Conservation (phyloP, 2,797 vertebrate genomes). For the Microcaecilia unicolor region DNA sequence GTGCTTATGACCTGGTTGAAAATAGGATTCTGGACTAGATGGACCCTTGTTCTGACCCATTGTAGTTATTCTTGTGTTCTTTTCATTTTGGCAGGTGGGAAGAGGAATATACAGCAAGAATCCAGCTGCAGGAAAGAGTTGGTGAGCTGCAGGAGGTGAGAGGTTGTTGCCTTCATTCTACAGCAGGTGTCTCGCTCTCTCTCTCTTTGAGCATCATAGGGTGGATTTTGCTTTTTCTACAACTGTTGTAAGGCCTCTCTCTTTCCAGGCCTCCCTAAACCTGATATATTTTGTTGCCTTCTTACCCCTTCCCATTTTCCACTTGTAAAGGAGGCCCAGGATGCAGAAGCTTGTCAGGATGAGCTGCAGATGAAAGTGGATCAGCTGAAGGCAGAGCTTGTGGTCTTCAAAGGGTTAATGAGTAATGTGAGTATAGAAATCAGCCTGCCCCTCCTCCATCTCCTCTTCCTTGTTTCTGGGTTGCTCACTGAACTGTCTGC, state of each 20-base stretch:
- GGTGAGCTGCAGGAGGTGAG: constrained; percentile 86
- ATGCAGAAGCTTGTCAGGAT: constrained; percentile 91
- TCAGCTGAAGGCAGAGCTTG: constrained; percentile 89
- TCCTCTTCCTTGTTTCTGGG: not conserved
- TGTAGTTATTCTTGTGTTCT: no score
- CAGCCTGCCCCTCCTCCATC: rapidly evolving
- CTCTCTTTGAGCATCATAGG: no score
- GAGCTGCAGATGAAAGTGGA: constrained; percentile 87
- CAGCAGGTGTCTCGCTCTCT: not conserved
- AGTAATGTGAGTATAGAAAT: constrained; percentile 76
- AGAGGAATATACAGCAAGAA: constrained; percentile 84
- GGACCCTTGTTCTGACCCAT: no score
- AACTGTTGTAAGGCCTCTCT: no score
- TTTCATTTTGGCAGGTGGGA: constrained; percentile 75
- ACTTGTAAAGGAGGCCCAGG: constrained; percentile 82
- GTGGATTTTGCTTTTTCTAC: no score
- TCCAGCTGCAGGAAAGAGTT: constrained; percentile 85
- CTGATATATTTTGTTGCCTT: no score
- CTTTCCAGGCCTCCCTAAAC: rapidly evolving
- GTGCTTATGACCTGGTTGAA: no score
- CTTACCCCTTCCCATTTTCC: no score
- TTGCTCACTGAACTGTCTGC: not conserved
- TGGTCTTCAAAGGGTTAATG: constrained; percentile 96
- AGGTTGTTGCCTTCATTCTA: constrained; percentile 7
- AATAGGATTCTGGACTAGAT: not conserved